phyloP scores from a whole-genome alignment of 64 coral and sea anemone genomes.

The Dendrophyllia cribrosa region DNA sequence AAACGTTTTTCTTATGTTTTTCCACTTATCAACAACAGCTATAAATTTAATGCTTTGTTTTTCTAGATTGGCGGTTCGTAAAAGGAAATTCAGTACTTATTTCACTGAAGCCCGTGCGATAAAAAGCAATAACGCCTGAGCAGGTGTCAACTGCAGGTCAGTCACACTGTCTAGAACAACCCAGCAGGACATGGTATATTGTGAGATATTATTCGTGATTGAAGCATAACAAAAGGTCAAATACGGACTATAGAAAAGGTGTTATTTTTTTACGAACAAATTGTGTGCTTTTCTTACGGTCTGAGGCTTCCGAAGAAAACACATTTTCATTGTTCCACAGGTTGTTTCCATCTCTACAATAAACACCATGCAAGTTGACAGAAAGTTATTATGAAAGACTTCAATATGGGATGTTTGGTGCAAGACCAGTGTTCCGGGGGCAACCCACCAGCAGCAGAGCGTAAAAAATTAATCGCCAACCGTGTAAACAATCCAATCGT shows the following conservation, averaged over 20 bases:
- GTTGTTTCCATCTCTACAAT: constrained; percentile 21
- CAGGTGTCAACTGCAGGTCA: background rate
- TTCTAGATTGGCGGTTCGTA: background rate
- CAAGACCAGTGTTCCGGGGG: background rate
- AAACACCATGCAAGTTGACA: constrained; percentile 24
- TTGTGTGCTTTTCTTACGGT: background rate
- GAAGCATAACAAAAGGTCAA: too few relatives aligned
- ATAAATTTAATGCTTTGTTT: background rate
- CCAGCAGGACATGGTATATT: too few relatives aligned
- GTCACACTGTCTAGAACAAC: background rate
- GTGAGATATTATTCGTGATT: too few relatives aligned
- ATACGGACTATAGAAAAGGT: background rate
- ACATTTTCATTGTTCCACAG: background rate
- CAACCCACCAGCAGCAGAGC: constrained; percentile 5
- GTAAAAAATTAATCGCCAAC: constrained; percentile 41
- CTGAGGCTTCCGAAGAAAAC: background rate
- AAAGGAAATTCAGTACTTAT: background rate
- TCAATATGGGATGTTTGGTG: constrained; percentile 23
- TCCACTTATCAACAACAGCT: too few relatives aligned
- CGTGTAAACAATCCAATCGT: constrained; percentile 5
- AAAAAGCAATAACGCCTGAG: background rate
- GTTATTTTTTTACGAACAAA: background rate
- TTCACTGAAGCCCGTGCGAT: background rate
- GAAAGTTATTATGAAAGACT: constrained; percentile 47
- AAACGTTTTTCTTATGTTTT: too few relatives aligned